These are phyloP conservation scores for Adelosebastes latens DNA, from an alignment of 2,797 vertebrate genomes.

Conservation along the genomic window DNA sequence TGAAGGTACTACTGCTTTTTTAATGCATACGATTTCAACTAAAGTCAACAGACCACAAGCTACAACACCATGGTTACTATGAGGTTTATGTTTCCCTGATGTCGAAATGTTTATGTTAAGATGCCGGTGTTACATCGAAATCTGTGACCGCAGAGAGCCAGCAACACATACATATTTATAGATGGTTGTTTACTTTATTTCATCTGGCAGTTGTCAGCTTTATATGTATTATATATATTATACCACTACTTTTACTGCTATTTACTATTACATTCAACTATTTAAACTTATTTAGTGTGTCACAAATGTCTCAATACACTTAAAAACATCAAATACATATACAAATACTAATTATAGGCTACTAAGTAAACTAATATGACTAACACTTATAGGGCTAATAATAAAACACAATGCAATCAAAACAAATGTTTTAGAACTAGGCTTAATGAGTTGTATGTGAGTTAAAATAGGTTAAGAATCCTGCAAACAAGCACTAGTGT, in stretches of 20 bases:
- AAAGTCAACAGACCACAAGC: background rate
- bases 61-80: background rate
- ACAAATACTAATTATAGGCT: background rate
- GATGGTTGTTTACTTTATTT: no score
- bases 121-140: background rate
- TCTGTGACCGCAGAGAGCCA: no score
- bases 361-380: background rate
- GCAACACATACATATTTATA: no score
- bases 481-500: no score
- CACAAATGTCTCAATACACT: background rate
- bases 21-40: background rate
- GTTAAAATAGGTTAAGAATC: background rate
- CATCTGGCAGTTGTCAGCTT: no score
- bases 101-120: background rate
- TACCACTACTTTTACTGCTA: background rate
- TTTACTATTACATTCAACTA: no score
- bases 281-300: no score
- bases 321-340: background rate
- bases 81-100: background rate
- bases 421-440: background rate
- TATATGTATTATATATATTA: background rate
- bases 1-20: background rate
- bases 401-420: background rate
- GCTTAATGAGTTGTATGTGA: background rate
- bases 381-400: background rate